Conservation (phyloP, 2,113 vertebrate genomes). For the Cygnus buccinator region DNA sequence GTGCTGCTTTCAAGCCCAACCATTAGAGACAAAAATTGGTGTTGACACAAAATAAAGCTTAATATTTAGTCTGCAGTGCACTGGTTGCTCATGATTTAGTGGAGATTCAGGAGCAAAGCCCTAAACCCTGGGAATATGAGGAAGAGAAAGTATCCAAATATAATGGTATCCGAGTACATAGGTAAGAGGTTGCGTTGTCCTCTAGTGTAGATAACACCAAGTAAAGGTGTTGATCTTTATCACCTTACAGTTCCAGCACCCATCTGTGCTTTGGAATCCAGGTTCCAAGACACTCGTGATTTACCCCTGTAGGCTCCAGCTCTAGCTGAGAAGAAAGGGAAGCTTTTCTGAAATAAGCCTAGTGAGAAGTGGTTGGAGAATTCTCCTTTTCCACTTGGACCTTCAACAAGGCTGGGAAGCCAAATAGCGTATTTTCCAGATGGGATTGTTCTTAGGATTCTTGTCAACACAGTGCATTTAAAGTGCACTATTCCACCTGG, state of each 20-base stretch:
- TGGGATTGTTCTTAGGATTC: neutral
- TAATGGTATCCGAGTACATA: neutral
- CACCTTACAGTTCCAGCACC: neutral
- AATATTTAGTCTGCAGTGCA: neutral
- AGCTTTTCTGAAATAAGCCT: neutral
- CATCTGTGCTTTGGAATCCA: neutral
- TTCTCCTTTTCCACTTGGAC: neutral
- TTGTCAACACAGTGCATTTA: neutral
- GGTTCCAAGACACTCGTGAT: neutral
- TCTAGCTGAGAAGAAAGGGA: neutral
- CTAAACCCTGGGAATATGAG: rapidly evolving
- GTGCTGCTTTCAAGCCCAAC: neutral
- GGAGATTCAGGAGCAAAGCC: neutral
- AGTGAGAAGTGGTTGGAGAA: neutral
- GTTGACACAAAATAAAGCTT: neutral
- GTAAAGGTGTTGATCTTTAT: neutral
- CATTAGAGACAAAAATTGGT: neutral
- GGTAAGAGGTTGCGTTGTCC: neutral
- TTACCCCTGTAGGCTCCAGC: neutral
- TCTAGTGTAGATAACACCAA: neutral
- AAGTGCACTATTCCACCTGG: neutral
- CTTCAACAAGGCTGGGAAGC: neutral
- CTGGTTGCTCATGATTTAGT: rapidly evolving
- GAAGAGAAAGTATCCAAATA: neutral
- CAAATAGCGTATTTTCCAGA: neutral